phyloP scores from a whole-genome alignment of 2,113 vertebrate genomes.

The Pollimyrus isidori region DNA sequence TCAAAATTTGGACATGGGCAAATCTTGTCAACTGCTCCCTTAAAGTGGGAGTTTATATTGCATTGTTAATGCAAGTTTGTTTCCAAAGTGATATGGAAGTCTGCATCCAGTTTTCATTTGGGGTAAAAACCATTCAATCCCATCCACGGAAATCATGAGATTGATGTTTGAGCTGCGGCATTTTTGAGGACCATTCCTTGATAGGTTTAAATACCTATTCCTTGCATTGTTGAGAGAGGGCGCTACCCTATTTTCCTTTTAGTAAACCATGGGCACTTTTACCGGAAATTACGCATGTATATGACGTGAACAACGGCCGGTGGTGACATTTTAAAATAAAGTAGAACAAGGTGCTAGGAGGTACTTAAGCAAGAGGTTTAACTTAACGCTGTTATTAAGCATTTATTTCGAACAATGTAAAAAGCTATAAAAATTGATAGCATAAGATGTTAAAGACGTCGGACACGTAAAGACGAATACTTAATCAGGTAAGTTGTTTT shows the following conservation, averaged over 20 bases:
- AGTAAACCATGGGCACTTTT: background rate
- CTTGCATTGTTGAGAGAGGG: background rate
- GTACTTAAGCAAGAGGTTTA: slow-evolving; percentile 39
- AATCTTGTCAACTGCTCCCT: background rate
- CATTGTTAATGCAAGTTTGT: background rate
- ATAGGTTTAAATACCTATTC: background rate
- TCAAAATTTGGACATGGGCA: background rate
- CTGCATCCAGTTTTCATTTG: background rate
- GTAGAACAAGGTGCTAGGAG: slow-evolving; percentile 35
- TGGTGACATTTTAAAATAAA: slow-evolving; percentile 67
- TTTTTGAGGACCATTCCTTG: background rate
- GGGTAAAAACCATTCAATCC: background rate
- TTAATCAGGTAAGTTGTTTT: slow-evolving; percentile 48
- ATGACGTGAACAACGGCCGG: slow-evolving; percentile 50
- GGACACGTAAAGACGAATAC: slow-evolving; percentile 37
- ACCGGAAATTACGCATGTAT: slow-evolving; percentile 49
- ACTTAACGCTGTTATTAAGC: slow-evolving; percentile 6
- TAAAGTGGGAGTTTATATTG: background rate
- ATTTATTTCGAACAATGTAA: background rate
- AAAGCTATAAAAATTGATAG: background rate
- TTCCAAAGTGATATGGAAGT: no score
- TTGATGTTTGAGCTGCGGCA: background rate
- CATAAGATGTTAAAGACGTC: slow-evolving; percentile 48
- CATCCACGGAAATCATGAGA: background rate
- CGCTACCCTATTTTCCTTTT: background rate